Base-by-base conservation (phyloP, 2,797 vertebrate genomes). In the Falco naumanni region DNA sequence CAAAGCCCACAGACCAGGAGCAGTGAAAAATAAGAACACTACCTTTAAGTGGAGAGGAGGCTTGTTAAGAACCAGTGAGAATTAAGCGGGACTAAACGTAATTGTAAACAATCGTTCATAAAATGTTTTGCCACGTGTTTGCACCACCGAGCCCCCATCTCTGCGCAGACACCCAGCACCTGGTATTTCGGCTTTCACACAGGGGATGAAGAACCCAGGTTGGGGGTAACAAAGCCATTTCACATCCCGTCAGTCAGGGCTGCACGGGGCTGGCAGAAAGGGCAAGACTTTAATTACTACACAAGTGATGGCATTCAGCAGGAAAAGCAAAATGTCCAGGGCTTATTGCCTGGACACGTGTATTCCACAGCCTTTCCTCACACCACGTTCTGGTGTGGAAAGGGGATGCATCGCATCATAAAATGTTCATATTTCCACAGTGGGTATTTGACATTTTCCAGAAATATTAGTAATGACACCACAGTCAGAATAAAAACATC, bases 171-270 rank as follows among this genome's bases (percentile, higher is more conserved):
- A 45, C 43, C 43, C 43, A 45, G 19, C 43, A 45, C 43, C 8
- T 45, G 43, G 19, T 45, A 45, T 45, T 18, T 45, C 18, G 43
- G 8, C 43, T 45, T 18, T 45, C 43, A 9, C 43, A 43, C 43
- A 45, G 17, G 43, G 43, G 43, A 18, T 19, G 17, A 45, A 19
- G 17, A 45, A 19, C 43, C 43, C 43, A 18, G 17, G 18, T 9
- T 45, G 43, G 17, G 43, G 43, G 8, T 45, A 45, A 45, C 29
- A 51, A 71, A 80, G 87, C 89, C 63, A 29, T 84, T n/a, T 19
- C 69, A 80, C 37, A 93, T 88, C 71, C 54, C 70, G 12, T 93
- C 92, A 94, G 50, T 65, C 51, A 31, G 53, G 80, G 87, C 84
- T 34, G 45, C n/a, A 45, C 25, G 0, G 3, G 21, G 48, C 51